Base-by-base conservation (phyloP, 2,888 invertebrate genomes). In the Lithophane semibrunnea region DNA sequence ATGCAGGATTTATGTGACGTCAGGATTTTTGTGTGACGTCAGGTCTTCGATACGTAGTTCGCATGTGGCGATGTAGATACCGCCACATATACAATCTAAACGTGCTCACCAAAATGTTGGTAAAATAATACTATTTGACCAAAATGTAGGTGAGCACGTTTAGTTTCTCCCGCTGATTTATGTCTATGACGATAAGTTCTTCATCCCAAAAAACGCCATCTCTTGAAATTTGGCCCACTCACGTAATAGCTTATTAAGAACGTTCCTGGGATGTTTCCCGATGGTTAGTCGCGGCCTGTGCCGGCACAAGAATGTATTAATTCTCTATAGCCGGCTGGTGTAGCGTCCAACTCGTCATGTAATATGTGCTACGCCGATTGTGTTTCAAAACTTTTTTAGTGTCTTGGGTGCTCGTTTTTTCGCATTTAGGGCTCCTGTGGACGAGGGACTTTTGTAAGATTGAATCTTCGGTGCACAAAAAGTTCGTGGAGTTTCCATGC, bases 231-330 rank as follows among this genome's bases (percentile, higher is more conserved):
- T 87, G 80, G 42, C 56, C 84, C 88, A 77, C 8, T 12, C 77
- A 52, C 37, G 47, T 84, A 85, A 90, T 88, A 84, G 86, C 90
- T 91, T 90, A 92, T 91, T 92, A 93, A 88, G 89, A 88, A 87
- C 90, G 91, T 90, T 90, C 91, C 91, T 83, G 83, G 85, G 90
- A 92, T 92, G 89, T 92, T 92, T 88, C 88, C 87, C 88, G 88
- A 89, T 88, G 92, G 89, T 90, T 88, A 87, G 81, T 82, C 83
- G 88, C 47, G 68, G 78, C 76, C 76, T 70, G 85, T 73, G 77
- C 86, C 75, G 86, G 82, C 80, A 68, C 77, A 82, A 83, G 91
- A 89, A 92, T 91, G 90, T 88, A 89, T 90, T 90, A 86, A 88
- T 90, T 90, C 86, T 83, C 82, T 78, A 87, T 78, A 82, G 75